phyloP scores from a whole-genome alignment of 2,888 invertebrate species.

The Rhyacophila evoluta region DNA sequence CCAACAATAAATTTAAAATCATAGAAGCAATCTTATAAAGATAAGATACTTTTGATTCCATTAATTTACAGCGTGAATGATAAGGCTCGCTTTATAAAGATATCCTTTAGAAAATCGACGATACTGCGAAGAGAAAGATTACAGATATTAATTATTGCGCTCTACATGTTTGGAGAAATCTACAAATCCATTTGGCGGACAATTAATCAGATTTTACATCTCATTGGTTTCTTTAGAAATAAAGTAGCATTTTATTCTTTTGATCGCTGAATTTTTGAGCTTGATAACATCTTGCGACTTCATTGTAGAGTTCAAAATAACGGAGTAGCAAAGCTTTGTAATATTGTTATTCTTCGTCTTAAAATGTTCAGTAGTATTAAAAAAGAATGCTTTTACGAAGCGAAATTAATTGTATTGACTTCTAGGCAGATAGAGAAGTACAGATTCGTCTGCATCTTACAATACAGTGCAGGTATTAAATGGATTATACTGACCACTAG shows the following conservation, averaged over 20 bases:
- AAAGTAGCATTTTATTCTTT: constrained; percentile 47
- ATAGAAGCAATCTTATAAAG: too few relatives aligned
- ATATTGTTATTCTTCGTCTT: constrained; percentile 11
- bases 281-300: constrained; percentile 43
- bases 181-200: constrained; percentile 18
- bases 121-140: constrained; percentile 1
- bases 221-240: constrained; percentile 37
- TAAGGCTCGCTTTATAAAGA: not conserved
- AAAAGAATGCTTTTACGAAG: constrained; percentile 32
- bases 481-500: too few relatives aligned
- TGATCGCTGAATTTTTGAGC: constrained; percentile 42
- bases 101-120: not conserved
- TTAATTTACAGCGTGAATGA: not conserved
- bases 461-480: not conserved
- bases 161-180: not conserved
- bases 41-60: not conserved
- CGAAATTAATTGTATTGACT: constrained; percentile 49
- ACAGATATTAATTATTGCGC: constrained; percentile 2
- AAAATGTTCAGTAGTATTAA: constrained; percentile 38
- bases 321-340: constrained; percentile 34
- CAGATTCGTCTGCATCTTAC: not conserved
- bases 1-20: too few relatives aligned
- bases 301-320: constrained; percentile 39
- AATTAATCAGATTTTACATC: constrained; percentile 44
- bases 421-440: not conserved